phyloP scores from a whole-genome alignment of 2,797 vertebrate genomes.

The Loris lydekkerianus region DNA sequence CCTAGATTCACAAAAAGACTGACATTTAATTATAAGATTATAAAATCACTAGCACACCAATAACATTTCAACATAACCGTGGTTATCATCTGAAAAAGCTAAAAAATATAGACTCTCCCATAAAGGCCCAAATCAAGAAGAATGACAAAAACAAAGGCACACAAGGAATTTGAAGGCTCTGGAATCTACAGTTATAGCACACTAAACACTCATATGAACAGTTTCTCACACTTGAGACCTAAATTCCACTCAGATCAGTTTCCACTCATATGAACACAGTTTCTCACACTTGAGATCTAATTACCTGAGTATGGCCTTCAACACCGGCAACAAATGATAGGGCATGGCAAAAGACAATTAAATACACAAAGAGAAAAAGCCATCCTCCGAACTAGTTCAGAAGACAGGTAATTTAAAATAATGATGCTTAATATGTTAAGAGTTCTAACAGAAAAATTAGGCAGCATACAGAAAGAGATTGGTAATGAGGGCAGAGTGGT shows the following conservation, averaged over 20 bases:
- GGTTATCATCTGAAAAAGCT: not conserved
- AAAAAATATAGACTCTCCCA: not conserved
- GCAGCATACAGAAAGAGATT: not conserved
- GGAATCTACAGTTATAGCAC: not conserved
- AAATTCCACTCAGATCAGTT: not conserved
- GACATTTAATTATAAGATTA: not conserved
- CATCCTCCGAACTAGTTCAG: not conserved
- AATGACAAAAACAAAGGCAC: not conserved
- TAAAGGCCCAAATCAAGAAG: not conserved
- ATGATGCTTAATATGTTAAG: not conserved
- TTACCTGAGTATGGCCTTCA: not conserved
- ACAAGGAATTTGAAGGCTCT: not conserved
- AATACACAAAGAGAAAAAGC: not conserved
- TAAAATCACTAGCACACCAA: not conserved
- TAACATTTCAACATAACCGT: not conserved
- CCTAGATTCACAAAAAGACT: not conserved
- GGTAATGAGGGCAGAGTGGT: not conserved
- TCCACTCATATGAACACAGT: not conserved
- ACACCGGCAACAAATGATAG: not conserved
- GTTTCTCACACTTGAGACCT: too few relatives aligned
- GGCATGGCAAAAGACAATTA: not conserved
- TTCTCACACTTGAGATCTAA: not conserved
- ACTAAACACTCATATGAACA: not conserved
- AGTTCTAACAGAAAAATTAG: not conserved
- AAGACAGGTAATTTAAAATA: not conserved